Evolutionary conservation across 2,888 invertebrate species (phyloP), one percentile per base, ranked within the genome.

Genomic region (Branchipolynoe longqiensis): DNA sequence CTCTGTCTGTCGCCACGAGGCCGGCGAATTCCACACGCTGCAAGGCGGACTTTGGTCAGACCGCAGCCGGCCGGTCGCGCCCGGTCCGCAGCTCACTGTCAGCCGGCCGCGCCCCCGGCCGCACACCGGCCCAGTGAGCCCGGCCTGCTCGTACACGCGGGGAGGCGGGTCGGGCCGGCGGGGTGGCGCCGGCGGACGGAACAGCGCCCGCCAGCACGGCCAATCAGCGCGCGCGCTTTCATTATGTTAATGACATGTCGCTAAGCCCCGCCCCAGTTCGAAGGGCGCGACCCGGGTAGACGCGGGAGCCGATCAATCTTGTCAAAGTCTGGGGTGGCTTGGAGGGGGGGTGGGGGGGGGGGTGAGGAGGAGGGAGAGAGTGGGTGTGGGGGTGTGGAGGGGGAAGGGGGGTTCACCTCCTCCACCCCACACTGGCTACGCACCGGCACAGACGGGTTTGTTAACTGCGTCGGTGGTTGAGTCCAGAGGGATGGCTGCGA

Each of bases 301-400:
- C 64, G 59, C 31, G 33, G 62, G 59, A 85, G 62, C 40, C 41
- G 85, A 85, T 85, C 81, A 81, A 85, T 85, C 85, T 85, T 85
- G 85, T 85, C 78, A 25, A 33, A 41, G 85, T 85, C 85, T 85
- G 69, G 81, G 28, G n/a, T n/a, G n/a, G n/a, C n/a, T n/a, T n/a
- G n/a, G n/a, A n/a, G n/a, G n/a, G n/a, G n/a, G n/a, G n/a, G n/a
- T n/a, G n/a, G n/a, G n/a, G n/a, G n/a, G n/a, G n/a, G n/a, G n/a
- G n/a, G n/a, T n/a, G n/a, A n/a, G n/a, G n/a, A n/a, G n/a, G n/a
- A n/a, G n/a, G n/a, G n/a, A n/a, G n/a, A n/a, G n/a, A n/a, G n/a
- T n/a, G n/a, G n/a, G n/a, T n/a, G n/a, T n/a, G n/a, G n/a, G n/a
- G n/a, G n/a, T n/a, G n/a, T n/a, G n/a, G n/a, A n/a, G n/a, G n/a